Evolutionary conservation across 23 tunicate genomes (phyloP), one percentile per base, ranked within the genome.

Genomic region (Phallusia fumigata): DNA sequence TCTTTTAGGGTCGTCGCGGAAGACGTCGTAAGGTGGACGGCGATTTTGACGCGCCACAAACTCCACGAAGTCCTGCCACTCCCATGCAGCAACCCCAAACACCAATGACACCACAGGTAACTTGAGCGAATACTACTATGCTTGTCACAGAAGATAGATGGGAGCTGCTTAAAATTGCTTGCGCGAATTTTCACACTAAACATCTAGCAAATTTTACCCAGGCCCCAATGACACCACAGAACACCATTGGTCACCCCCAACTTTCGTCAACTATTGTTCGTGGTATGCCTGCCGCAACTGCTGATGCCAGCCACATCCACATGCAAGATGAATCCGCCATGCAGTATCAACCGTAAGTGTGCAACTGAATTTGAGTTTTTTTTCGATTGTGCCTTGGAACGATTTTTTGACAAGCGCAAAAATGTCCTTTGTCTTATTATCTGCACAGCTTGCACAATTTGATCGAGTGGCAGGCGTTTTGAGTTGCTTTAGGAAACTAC

Each of bases 61-160:
- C 88, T 0, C 88, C 88, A 2, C 77, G 77, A 53, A 78, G 82
- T 19, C 82, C 88, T 19, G 88, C 82, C 18, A 85, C 88, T 13
- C 82, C 88, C 21, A 77, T 85, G 88, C 77, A 74, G 2, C 77
- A 74, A 74, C 88, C 88, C 32, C 75, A 45, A 21, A 74, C 88
- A 30, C 88, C 88, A 34, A 85, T 85, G 88, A 85, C 88, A 21
- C 88, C 88, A 19, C 69, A 58, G 69, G 69, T 58, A 58, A 58
- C 28, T 58, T 58, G 11, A 40, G 10, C 47, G 10, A 5, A 5
- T 40, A 10, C 47, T 3, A 40, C n/a, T n/a, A n/a, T n/a, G 10
- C 8, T 40, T 40, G 47, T 10, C 47, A 40, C 5, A 40, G 47
- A 6, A 65, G n/a, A n/a, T n/a, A n/a, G n/a, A n/a, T n/a, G n/a